These are phyloP conservation scores for Caenorhabditis tropicalis DNA, from an alignment of 1,140 invertebrate genomes.

Conservation along the genomic window DNA sequence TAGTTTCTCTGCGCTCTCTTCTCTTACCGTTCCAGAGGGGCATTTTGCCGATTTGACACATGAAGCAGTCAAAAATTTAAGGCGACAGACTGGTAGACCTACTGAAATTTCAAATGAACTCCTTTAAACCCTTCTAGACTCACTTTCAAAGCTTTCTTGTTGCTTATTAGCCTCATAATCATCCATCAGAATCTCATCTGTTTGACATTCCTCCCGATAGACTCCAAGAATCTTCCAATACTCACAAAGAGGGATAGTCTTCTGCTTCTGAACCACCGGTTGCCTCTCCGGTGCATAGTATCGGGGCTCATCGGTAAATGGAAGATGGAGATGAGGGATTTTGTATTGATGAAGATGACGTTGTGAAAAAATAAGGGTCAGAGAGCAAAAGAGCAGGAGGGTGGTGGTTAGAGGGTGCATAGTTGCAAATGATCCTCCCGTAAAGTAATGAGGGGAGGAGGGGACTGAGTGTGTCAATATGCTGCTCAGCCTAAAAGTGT, in stretches of 20 bases:
- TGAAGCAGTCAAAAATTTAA: neutral
- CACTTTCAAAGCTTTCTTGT: neutral
- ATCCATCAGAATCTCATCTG: neutral
- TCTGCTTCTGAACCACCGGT: neutral
- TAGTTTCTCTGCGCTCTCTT: neutral
- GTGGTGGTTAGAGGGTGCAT: neutral
- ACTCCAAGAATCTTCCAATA: constrained; percentile 32
- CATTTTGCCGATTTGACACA: constrained; percentile 25
- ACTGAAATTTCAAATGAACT: neutral
- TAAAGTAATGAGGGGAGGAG: neutral
- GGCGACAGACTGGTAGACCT: constrained; percentile 1
- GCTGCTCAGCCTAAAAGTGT: neutral
- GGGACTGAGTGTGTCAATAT: neutral
- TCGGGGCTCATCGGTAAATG: constrained; percentile 21
- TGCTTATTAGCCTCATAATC: constrained; percentile 3
- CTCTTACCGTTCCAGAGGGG: constrained; percentile 9
- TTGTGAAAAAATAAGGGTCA: neutral
- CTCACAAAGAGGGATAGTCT: neutral
- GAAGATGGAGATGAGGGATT: neutral
- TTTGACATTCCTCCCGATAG: constrained; percentile 24
- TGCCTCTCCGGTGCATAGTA: neutral
- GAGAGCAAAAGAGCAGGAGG: neutral
- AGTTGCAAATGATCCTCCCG: neutral
- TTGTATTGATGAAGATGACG: neutral
- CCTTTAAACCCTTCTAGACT: neutral